Base-by-base conservation (phyloP, 2,888 invertebrate genomes). In the Drosophila mayaguana region DNA sequence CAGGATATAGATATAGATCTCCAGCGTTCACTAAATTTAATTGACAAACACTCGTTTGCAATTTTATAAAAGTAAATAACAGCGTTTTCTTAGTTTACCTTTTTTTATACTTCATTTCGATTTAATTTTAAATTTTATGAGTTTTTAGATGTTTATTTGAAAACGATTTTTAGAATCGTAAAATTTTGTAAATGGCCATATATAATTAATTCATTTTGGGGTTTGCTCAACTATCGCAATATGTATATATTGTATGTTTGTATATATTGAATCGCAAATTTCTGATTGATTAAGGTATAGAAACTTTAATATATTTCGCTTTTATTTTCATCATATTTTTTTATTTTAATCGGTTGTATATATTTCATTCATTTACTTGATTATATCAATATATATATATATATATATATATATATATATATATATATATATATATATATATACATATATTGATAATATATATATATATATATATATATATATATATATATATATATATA, bases 381-480 rank as follows among this genome's bases (percentile, higher is more conserved):
- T 89, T 89, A 88, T 89, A 88, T 90, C 82, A 86, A 88, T 42
- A 38, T 28, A 7, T 28, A 0, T 5, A 28, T 7, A 28, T 28
- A 28, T 28, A 28, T 28, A 38, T 7, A 5, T 38, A 8, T 38
- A 38, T 84, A 80, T 82, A 80, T 82, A 85, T 83, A 45, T 45
- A 22, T 11, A 9, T 32, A 75, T 46, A 25, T 46, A 25, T 25
- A 16, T 25, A 25, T 25, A 16, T 80, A 48, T 70, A 55, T 42
- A 84, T 88, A 72, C 82, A 76, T 88, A 72, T 83, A 69, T 81
- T 34, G 71, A 62, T 86, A 83, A 62, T 86, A 83, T 88, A 88
- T 88, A 88, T 85, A 85, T 80, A 89, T 81, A 70, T 83, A 38
- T 75, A 62, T 85, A 88, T 88, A 89, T 84, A 78, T 84, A 84